Evolutionary conservation across 2,888 invertebrate genomes (phyloP).

Genomic region (Polymixis lichenea): DNA sequence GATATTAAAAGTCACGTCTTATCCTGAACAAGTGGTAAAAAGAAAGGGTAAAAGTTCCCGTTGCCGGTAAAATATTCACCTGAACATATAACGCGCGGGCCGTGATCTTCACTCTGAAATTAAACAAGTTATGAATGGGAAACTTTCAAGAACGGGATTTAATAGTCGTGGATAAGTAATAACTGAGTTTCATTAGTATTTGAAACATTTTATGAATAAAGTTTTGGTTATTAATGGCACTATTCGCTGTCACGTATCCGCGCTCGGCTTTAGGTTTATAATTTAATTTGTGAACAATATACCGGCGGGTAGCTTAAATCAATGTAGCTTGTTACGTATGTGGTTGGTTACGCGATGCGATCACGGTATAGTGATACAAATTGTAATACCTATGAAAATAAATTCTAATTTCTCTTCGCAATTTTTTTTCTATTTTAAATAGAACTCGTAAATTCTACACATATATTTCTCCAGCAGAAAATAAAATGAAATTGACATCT

Average conservation of each 20-base stretch:
- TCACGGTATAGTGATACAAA: constrained; percentile 26
- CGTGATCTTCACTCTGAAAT: constrained; percentile 78
- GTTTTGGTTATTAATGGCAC: constrained; percentile 69
- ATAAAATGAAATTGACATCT: constrained; percentile 45
- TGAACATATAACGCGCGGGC: constrained; percentile 73
- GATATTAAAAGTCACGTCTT: constrained; percentile 78
- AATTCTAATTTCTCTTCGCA: background rate
- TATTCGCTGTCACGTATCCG: constrained; percentile 64
- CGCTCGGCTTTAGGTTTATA: constrained; percentile 55
- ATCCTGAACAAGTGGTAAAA: constrained; percentile 75
- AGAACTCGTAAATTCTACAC: constrained; percentile 10
- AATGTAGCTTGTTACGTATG: constrained; percentile 43
- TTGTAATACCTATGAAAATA: constrained; percentile 10
- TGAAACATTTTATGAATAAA: constrained; percentile 72
- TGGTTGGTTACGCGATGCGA: constrained; percentile 10
- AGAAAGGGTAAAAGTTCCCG: constrained; percentile 72
- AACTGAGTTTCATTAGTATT: constrained; percentile 72
- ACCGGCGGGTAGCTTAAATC: constrained; percentile 51
- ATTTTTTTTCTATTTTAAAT: constrained; percentile 20
- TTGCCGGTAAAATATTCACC: constrained; percentile 76
- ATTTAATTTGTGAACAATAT: constrained; percentile 65
- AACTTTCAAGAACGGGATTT: constrained; percentile 74
- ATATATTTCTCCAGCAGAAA: constrained; percentile 31
- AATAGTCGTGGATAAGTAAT: constrained; percentile 77
- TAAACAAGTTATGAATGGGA: constrained; percentile 82